Base-by-base conservation (phyloP, 2,888 invertebrate species). In the Drosophila mimica region DNA sequence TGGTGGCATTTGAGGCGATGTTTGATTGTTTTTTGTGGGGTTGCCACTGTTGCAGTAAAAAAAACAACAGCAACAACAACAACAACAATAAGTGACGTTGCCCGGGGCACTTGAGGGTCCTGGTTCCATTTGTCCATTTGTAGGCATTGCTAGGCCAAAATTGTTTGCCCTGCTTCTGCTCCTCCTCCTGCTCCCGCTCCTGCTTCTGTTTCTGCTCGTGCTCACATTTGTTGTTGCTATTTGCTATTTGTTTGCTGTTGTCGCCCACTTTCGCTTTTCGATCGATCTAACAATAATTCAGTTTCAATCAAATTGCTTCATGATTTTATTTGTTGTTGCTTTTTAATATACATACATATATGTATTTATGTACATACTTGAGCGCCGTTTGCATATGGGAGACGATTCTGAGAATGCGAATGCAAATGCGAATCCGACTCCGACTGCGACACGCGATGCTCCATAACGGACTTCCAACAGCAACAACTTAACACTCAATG, bases 211-310 rank as follows among this genome's bases (percentile, higher is more conserved):
- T 20, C 3, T 20, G 43, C 13, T 46, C 15, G 13, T 20, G 20
- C 46, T 46, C 20, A 20, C 20, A 13, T 46, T 40, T 40, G n/a
- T 20, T 20, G 46, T 46, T 46, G 46, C 25, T 25, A 43, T 70
- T 63, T 49, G 38, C 7, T 57, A n/a, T 25, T 46, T 65, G 56
- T 25, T 28, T 54, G 52, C 40, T 70, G 66, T 62, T 66, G 56
- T 77, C 70, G 79, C 80, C 79, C 73, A 87, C 85, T 83, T 88
- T 88, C 83, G 76, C 70, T 83, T 77, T 79, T 74, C 81, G 83
- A 92, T 92, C 92, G 92, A 92, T 92, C 92, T 89, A 92, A 92
- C 91, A 92, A 91, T 86, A 91, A 86, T 88, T 82, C 71, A 72
- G 81, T 79, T 83, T 76, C 81, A 90, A 82, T 88, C 85, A 78